phyloP scores from a whole-genome alignment of 2,888 invertebrate species.

The Diabrotica balteata region DNA sequence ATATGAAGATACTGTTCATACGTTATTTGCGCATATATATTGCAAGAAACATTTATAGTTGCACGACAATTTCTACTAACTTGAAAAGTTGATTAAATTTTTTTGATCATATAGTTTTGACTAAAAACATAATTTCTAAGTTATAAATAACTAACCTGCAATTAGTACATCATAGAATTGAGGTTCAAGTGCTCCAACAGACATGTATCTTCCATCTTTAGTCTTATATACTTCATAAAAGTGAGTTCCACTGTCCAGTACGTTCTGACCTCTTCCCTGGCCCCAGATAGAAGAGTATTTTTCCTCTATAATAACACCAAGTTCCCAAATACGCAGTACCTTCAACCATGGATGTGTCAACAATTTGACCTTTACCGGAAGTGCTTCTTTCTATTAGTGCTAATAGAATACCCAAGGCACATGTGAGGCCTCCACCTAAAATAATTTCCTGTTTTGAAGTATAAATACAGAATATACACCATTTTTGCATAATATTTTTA shows the following conservation, averaged over 20 bases:
- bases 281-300: constrained; percentile 71
- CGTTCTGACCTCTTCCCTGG: constrained; percentile 76
- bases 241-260: constrained; percentile 84
- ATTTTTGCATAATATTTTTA: no score
- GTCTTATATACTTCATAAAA: constrained; percentile 92
- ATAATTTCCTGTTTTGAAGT: not conserved
- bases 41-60: no score
- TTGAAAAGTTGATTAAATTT: no score
- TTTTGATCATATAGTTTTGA: no score
- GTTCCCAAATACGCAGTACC: constrained; percentile 90
- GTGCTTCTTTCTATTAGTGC: constrained; percentile 82
- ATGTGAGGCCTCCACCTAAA: constrained; percentile 81
- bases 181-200: constrained; percentile 94
- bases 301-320: constrained; percentile 80
- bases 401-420: constrained; percentile 87
- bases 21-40: no score
- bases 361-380: constrained; percentile 85
- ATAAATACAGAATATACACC: not conserved
- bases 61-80: no score
- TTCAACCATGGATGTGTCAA: constrained; percentile 91
- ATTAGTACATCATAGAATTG: constrained; percentile 84
- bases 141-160: constrained; percentile 48
- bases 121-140: no score
- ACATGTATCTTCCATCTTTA: constrained; percentile 90
- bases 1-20: no score